A percentile compares a stretch with the other conserved stretches of the same genome.
Evolutionary conservation across 2,113 vertebrate genomes (phyloP).

Genomic region (Protomyctophum bolini): DNA sequence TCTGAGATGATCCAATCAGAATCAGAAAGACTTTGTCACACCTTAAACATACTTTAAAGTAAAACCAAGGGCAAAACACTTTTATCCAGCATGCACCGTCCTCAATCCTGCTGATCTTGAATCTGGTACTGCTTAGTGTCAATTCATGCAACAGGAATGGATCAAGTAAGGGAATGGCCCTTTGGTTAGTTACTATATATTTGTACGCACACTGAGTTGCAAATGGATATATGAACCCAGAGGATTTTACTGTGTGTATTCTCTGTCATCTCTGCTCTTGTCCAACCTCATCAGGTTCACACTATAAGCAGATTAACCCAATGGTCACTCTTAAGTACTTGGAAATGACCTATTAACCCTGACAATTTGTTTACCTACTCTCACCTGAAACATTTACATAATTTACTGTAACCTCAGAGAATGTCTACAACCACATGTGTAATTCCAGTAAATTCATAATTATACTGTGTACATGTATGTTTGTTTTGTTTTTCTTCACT

Average conservation of each 20-base stretch:
- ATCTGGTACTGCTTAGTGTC: no score
- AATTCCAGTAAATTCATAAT: slow-evolving; percentile 14
- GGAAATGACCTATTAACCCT: neutral
- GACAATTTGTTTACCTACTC: neutral
- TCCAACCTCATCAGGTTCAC: neutral
- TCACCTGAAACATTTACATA: neutral
- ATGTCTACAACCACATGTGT: slow-evolving; percentile 1
- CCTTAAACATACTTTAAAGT: no score
- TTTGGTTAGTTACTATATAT: no score
- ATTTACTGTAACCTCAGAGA: neutral
- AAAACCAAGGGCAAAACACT: no score
- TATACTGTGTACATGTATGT: slow-evolving; percentile 44
- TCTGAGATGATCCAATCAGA: neutral
- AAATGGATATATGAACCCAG: no score
- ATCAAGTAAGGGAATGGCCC: no score
- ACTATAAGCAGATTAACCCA: neutral
- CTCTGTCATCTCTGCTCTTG: neutral
- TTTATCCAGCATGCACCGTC: no score
- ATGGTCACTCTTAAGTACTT: neutral
- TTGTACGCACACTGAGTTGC: no score
- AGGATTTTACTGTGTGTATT: neutral
- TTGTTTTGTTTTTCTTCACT: slow-evolving; percentile 2
- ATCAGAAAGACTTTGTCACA: no score
- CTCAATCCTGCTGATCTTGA: no score
- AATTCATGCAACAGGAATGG: no score